Base-by-base conservation (phyloP, 2,888 invertebrate species). In the Pollenia amentaria region DNA sequence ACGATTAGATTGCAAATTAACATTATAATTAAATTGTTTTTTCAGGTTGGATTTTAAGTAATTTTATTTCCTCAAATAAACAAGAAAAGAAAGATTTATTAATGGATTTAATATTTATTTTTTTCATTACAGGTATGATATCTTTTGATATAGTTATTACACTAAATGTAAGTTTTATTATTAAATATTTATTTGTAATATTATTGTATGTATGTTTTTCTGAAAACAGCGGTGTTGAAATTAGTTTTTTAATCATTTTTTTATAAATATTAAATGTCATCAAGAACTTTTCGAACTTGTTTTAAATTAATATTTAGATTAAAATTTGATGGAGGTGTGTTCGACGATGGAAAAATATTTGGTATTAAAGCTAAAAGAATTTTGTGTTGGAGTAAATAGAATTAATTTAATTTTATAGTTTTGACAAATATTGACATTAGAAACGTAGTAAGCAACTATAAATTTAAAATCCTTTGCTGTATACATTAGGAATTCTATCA, bases 81-180 rank as follows among this genome's bases (percentile, higher is more conserved):
- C 44, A 44, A 6, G n/a, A 16, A 6, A 55, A 38, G 16, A 21
- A 60, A 60, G 9, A 48, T 67, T 29, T 67, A 46, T 44, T 77
- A 76, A 77, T 78, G 42, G 29, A 70, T 76, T 80, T 48, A 40
- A 42, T 65, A 53, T 18, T 65, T 44, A 16, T 70, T 18, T 10
- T 72, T 70, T 55, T 86, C 62, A 55, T 82, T 86, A 3, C 79
- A 86, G 86, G 86, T 86, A 85, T 80, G 76, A 60, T 44, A n/a
- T 57, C 57, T 75, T 53, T 65, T 29, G n/a, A 21, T 8, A 21
- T 18, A 51, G 62, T 75, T 75, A 38, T 70, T 16, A 40, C n/a
- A 70, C 12, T 53, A 9, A 7, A 16, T n/a, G 62, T 40, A 46
- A 67, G 69, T 69, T 69, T 38, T 67, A 3, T 29, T 65, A 21